phyloP scores from a whole-genome alignment of 2,113 vertebrate species.

The Thunnus maccoyii region DNA sequence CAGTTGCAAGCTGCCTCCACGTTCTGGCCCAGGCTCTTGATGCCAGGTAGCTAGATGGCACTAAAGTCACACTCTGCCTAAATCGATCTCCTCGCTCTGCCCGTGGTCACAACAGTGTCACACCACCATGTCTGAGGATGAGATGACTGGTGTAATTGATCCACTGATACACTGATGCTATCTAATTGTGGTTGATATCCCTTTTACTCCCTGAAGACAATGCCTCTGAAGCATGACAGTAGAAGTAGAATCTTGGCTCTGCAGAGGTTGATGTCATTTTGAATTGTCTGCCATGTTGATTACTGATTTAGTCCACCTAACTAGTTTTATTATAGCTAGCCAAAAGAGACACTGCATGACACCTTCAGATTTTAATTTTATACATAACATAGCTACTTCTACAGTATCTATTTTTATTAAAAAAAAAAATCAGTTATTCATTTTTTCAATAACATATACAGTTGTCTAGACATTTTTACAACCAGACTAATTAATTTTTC shows the following conservation, averaged over 20 bases:
- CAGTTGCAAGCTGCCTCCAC: constrained; percentile 92
- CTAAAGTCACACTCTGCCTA: constrained; percentile 45
- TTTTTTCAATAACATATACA: not conserved
- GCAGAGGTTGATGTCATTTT: constrained; percentile 42
- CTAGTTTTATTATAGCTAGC: constrained; percentile 2
- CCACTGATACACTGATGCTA: constrained; percentile 55
- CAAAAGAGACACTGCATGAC: not conserved
- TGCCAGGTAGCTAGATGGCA: constrained; percentile 88
- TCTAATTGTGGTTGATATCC: constrained; percentile 63
- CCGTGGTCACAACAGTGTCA: constrained; percentile 58
- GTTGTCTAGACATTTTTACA: not conserved
- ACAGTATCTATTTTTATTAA: not conserved
- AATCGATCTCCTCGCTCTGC: constrained; percentile 34
- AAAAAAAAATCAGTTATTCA: not conserved
- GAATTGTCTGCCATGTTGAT: constrained; percentile 34
- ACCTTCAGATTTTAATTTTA: not conserved
- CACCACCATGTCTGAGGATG: constrained; percentile 52
- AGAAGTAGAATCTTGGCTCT: constrained; percentile 13
- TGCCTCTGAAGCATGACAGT: constrained; percentile 37
- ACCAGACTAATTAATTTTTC: not conserved
- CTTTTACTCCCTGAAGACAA: constrained; percentile 47
- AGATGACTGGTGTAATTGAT: constrained; percentile 64
- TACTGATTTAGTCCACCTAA: constrained; percentile 27
- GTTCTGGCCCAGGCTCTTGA: constrained; percentile 93
- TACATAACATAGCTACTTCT: not conserved